Evolutionary conservation across 2,888 invertebrate species (phyloP), one percentile per base, ranked within the genome.

Genomic region (Drosophila limbata): DNA sequence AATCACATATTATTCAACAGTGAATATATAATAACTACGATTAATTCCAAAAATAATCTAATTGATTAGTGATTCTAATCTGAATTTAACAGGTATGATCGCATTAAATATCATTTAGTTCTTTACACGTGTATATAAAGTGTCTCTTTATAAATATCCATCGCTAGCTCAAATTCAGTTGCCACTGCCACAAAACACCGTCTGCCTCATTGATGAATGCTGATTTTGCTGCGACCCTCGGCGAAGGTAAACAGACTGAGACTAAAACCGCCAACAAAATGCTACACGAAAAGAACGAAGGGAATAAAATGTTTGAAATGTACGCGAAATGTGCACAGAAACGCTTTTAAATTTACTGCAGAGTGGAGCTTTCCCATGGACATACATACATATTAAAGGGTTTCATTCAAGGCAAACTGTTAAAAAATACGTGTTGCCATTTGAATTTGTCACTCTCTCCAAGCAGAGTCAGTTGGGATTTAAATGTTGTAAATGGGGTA

Each of bases 191-290:
- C 40, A 52, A 69, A 25, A 37, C 42, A 55, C 1, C 25, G 21
- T 4, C 44, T 35, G 21, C 1, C 57, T 37, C 45, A 84, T 70
- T 85, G 83, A 82, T 82, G 70, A 77, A 82, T 85, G 79, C 65
- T 67, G 70, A 73, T 76, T 79, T 74, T 56, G 74, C 19, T 52
- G 68, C 40, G 63, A 57, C 45, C 57, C 64, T 61, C 61, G 47
- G 50, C 50, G 9, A 15, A 55, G 57, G 75, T 66, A 70, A 74
- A 75, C 57, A 65, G 28, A 73, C 28, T 61, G 51, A 65, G 28
- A 73, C 28, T 67, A n/a, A n/a, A n/a, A n/a, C n/a, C n/a, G 51
- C 48, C 48, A 55, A 73, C 64, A 53, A 60, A 74, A 69, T 60
- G 59, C 17, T n/a, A 39, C 55, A 19, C 39, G 47, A 56, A 51